Conservation (phyloP, 2,888 invertebrate genomes). For the Harpalus rubripes region DNA sequence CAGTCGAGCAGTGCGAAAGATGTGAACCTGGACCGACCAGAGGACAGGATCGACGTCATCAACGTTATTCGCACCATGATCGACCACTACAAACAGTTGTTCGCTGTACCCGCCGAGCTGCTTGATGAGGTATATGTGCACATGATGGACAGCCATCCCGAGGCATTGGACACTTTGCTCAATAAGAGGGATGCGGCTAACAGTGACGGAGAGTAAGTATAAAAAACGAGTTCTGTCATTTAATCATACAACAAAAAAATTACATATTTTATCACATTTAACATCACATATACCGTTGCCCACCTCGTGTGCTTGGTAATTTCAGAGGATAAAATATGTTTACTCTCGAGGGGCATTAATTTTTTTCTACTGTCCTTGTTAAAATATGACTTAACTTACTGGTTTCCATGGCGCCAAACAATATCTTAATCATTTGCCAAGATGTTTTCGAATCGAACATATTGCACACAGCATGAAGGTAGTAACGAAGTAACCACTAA, state of each 20-base stretch:
- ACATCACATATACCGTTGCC: too few relatives aligned
- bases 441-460: too few relatives aligned
- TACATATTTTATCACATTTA: too few relatives aligned
- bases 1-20: conserved; percentile 76
- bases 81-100: conserved; percentile 86
- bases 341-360: too few relatives aligned
- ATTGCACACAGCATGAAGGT: too few relatives aligned
- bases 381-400: too few relatives aligned
- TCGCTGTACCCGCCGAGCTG: conserved; percentile 88
- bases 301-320: too few relatives aligned
- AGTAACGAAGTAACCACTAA: too few relatives aligned
- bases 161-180: conserved; percentile 85
- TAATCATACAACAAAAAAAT: not conserved
- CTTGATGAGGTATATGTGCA: conserved; percentile 92
- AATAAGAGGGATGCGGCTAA: conserved; percentile 76
- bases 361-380: too few relatives aligned
- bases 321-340: too few relatives aligned
- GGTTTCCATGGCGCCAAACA: too few relatives aligned
- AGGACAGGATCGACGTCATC: conserved; percentile 92
- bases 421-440: too few relatives aligned
- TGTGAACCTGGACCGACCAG: conserved; percentile 82
- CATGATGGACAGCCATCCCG: conserved; percentile 91
- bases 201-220: conserved; percentile 77
- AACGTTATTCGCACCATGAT: conserved; percentile 91
- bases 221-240: not conserved